A percentile compares a stretch with the other conserved stretches of the same genome.
These are phyloP conservation scores for Axea sp. DNA, from an alignment of 2,888 invertebrate species.

Conservation along the genomic window DNA sequence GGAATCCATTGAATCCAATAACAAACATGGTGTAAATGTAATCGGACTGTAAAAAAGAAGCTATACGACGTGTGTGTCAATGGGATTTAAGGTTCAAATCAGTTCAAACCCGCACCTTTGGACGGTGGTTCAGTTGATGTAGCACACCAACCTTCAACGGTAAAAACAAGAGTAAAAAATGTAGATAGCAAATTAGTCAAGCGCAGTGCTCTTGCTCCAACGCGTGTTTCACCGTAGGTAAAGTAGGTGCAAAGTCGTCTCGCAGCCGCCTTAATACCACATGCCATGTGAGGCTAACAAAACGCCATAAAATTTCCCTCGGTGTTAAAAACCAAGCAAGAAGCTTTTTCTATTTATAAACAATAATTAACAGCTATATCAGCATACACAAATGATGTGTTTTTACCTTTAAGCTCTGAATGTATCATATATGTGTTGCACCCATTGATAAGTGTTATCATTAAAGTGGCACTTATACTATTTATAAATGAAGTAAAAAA, in stretches of 20 bases:
- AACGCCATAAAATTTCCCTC: conserved; percentile 64
- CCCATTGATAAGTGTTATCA: conserved; percentile 66
- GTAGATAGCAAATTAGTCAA: too few species aligned
- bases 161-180: too few species aligned
- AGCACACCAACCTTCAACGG: too few species aligned
- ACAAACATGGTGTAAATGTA: too few species aligned
- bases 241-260: conserved; percentile 68
- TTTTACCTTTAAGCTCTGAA: conserved; percentile 69
- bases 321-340: conserved; percentile 68
- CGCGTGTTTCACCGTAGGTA: neutral
- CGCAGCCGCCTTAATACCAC: conserved; percentile 76
- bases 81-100: too few species aligned
- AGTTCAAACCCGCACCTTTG: too few species aligned
- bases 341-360: conserved; percentile 68
- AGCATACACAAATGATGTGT: conserved; percentile 67
- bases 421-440: conserved; percentile 70
- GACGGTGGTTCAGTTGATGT: too few species aligned
- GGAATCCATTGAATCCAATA: too few species aligned
- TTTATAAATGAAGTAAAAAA: conserved; percentile 29
- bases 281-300: conserved; percentile 70
- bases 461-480: conserved; percentile 52
- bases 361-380: conserved; percentile 65
- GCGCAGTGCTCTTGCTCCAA: too few species aligned
- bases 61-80: too few species aligned
- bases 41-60: too few species aligned